Evolutionary conservation across 1,140 invertebrate genomes (phyloP).

Genomic region (Tribolium madens): DNA sequence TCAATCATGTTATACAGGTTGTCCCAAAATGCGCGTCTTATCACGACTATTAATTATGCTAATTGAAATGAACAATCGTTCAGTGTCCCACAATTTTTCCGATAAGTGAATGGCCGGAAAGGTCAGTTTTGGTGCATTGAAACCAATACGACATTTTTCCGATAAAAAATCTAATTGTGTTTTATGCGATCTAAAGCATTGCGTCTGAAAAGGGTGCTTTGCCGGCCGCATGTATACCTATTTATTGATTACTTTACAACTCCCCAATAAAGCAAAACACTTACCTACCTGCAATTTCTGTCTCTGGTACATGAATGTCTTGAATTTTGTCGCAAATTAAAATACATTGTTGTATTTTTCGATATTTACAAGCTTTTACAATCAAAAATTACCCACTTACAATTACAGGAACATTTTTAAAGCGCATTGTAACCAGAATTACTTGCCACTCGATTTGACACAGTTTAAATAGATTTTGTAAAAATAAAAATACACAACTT

Average conservation of each 20-base stretch:
- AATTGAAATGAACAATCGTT: not conserved
- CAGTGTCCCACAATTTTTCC: not conserved
- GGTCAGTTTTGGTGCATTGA: conserved; percentile 8
- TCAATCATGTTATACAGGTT: not conserved
- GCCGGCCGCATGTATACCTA: conserved; percentile 30
- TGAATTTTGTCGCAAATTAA: not conserved
- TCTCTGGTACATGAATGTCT: not conserved
- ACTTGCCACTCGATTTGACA: not conserved
- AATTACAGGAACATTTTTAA: not conserved
- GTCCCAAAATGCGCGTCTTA: not conserved
- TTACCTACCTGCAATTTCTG: conserved; percentile 15
- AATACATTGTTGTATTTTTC: conserved; percentile 17
- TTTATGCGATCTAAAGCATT: not conserved
- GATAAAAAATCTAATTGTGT: not conserved
- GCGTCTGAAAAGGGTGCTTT: conserved; percentile 1
- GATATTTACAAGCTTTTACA: not conserved
- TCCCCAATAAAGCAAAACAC: conserved; percentile 23
- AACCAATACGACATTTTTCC: not conserved
- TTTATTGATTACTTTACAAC: conserved; percentile 27
- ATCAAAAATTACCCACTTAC: not conserved
- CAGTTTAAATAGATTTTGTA: not conserved
- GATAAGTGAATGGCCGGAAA: not conserved
- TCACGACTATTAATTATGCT: too few relatives aligned
- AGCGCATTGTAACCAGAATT: not conserved
- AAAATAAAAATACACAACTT: not conserved